These are phyloP conservation scores for Paradisaea rubra DNA, from an alignment of 2,113 vertebrate species.

Conservation along the genomic window DNA sequence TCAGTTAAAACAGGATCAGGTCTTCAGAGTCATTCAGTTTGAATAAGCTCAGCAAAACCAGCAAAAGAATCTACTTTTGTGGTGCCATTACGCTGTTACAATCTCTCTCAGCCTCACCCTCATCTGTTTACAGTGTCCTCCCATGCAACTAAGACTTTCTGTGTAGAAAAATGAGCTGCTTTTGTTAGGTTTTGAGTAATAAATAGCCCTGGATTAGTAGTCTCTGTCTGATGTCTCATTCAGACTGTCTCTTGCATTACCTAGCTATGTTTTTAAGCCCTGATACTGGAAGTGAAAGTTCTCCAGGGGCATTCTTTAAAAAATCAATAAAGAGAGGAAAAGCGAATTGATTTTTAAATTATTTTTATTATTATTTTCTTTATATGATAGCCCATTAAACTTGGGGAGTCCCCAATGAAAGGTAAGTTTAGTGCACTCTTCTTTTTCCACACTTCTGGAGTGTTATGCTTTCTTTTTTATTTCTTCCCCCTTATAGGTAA, in stretches of 20 bases:
- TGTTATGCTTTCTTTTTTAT: neutral
- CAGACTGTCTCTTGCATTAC: neutral
- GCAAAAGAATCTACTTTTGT: neutral
- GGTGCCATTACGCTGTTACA: neutral
- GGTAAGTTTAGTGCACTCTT: neutral
- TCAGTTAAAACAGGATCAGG: neutral
- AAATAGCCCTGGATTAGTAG: slow-evolving; percentile 1
- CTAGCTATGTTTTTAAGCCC: neutral
- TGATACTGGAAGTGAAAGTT: neutral
- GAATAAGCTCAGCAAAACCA: neutral
- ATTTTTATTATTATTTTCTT: slow-evolving; percentile 14
- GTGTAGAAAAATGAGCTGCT: neutral
- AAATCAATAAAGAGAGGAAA: slow-evolving; percentile 11
- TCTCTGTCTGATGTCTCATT: slow-evolving; percentile 18
- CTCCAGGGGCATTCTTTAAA: neutral
- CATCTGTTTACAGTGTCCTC: neutral
- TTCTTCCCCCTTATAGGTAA: neutral
- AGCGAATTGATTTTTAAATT: neutral
- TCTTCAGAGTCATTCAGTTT: neutral
- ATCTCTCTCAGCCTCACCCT: neutral
- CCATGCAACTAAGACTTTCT: neutral
- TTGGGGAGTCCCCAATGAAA: neutral
- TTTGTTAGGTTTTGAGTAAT: neutral
- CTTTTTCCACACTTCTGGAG: neutral
- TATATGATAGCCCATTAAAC: neutral